These are phyloP conservation scores for Drosophila pruinosa DNA, from an alignment of 1,140 invertebrate species.

Conservation along the genomic window DNA sequence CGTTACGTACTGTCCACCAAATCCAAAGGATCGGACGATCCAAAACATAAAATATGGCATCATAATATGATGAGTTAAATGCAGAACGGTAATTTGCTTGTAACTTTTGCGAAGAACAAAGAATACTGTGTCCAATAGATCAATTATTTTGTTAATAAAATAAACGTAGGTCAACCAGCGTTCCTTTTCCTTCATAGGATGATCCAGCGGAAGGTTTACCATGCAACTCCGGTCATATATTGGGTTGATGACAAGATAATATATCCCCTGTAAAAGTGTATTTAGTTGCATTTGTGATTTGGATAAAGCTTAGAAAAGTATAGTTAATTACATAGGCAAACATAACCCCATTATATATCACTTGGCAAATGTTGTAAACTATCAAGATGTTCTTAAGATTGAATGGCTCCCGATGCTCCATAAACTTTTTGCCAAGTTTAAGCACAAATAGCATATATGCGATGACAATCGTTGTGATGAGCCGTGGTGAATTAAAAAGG, in stretches of 20 bases:
- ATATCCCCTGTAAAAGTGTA: not conserved
- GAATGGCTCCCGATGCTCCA: slow-evolving; percentile 91
- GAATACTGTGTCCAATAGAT: slow-evolving; percentile 90
- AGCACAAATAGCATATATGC: slow-evolving; percentile 7
- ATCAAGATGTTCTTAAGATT: slow-evolving; percentile 88
- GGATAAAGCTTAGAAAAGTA: too few species aligned
- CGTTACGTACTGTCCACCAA: slow-evolving; percentile 88
- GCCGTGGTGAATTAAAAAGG: not conserved
- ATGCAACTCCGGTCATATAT: slow-evolving; percentile 7
- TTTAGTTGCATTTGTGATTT: too few species aligned
- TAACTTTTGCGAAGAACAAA: slow-evolving; percentile 93
- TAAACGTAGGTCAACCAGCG: slow-evolving; percentile 9
- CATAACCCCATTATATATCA: slow-evolving; percentile 33
- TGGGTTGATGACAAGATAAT: not conserved
- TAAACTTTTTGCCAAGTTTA: slow-evolving; percentile 88
- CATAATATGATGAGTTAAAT: slow-evolving; percentile 92
- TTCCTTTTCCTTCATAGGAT: slow-evolving; percentile 13
- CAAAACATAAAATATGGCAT: slow-evolving; percentile 5
- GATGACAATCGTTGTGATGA: not conserved
- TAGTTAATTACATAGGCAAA: slow-evolving; percentile 15
- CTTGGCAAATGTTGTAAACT: slow-evolving; percentile 90
- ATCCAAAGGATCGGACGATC: not conserved
- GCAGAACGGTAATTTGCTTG: slow-evolving; percentile 92
- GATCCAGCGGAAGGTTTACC: not conserved
- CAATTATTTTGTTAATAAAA: slow-evolving; percentile 75